Percentiles rank a stretch among this genome's conserved stretches.
These are phyloP conservation scores for Phenacoccus solenopsis DNA, from an alignment of 1,140 invertebrate species.

Conservation along the genomic window DNA sequence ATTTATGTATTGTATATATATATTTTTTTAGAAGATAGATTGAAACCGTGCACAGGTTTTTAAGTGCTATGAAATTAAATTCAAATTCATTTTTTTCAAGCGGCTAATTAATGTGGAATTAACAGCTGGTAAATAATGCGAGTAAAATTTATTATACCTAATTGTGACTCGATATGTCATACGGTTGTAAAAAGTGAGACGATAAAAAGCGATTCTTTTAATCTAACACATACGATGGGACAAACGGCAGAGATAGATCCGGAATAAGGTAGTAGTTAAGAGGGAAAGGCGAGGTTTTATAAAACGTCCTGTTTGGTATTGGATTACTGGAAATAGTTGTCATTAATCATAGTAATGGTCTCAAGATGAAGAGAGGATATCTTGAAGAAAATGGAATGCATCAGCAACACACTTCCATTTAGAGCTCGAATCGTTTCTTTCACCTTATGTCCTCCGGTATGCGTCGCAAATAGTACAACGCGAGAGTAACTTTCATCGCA, in stretches of 20 bases:
- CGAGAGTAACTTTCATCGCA: background rate
- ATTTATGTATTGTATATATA: no score
- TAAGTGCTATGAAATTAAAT: no score
- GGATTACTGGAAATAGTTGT: slow-evolving; percentile 13
- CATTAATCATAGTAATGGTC: slow-evolving; percentile 13
- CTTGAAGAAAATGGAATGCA: slow-evolving; percentile 13
- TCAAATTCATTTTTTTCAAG: no score
- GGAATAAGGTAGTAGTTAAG: background rate
- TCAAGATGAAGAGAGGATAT: background rate
- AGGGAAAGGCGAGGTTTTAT: slow-evolving; percentile 1
- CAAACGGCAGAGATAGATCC: background rate
- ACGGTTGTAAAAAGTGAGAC: no score
- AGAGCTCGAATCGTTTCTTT: slow-evolving; percentile 11
- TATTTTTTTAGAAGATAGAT: no score
- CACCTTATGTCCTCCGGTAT: slow-evolving; percentile 12
- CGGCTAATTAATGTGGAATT: no score
- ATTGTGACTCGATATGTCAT: no score
- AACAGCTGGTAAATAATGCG: no score
- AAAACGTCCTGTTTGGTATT: slow-evolving; percentile 16
- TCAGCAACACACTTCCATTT: slow-evolving; percentile 15
- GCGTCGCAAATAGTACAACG: slow-evolving; percentile 1
- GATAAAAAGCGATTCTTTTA: slow-evolving; percentile 4
- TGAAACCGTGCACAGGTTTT: no score
- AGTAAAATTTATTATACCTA: no score
- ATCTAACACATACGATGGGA: background rate